These are phyloP conservation scores for Acipenser transmontanus DNA, from an alignment of 2,797 vertebrate genomes.

Conservation along the genomic window DNA sequence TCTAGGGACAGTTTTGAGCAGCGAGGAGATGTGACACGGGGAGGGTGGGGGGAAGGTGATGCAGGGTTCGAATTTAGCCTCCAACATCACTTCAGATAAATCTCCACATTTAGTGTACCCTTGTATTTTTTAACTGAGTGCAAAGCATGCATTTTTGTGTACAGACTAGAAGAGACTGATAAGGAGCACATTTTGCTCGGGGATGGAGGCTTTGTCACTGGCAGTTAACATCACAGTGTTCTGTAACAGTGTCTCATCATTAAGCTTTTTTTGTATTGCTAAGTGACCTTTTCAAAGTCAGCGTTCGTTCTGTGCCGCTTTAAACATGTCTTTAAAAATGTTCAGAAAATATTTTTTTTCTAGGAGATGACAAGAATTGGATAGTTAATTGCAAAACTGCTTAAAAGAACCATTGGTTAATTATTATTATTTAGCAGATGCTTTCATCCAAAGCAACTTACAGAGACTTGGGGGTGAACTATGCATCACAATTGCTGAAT, in stretches of 20 bases:
- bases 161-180: conserved; percentile 9
- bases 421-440: too few species aligned
- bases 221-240: conserved; percentile 44
- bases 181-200: conserved; percentile 36
- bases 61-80: neutral
- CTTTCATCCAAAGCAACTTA: too few species aligned
- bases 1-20: too few species aligned
- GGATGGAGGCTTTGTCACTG: conserved; percentile 51
- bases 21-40: too few species aligned
- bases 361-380: too few species aligned
- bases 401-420: too few species aligned
- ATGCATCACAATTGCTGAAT: too few species aligned
- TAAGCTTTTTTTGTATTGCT: conserved; percentile 44
- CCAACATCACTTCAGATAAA: neutral
- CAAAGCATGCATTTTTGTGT: conserved; percentile 1
- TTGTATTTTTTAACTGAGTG: neutral
- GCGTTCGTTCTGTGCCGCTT: conserved; percentile 29
- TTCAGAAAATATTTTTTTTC: neutral
- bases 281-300: conserved; percentile 53
- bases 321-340: conserved; percentile 22
- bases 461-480: too few species aligned
- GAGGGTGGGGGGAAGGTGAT: too few species aligned
- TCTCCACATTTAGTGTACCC: neutral
- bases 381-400: too few species aligned
- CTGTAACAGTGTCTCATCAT: conserved; percentile 35